Base-by-base conservation (phyloP, 2,113 vertebrate species). In the Coregonus clupeaformis region DNA sequence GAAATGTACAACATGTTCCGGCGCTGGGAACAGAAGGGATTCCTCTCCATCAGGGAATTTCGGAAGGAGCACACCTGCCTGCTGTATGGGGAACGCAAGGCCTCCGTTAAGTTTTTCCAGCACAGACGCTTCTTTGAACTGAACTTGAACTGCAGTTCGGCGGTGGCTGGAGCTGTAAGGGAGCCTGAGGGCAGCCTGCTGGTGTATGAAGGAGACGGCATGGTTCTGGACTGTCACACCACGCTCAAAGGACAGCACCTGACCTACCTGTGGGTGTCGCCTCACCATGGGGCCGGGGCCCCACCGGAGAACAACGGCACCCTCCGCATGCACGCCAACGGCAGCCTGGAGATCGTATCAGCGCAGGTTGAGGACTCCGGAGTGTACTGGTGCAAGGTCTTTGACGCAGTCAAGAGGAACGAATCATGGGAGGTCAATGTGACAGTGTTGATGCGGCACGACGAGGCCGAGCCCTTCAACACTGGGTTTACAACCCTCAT, bases 401-500 rank as follows among this genome's bases (percentile, higher is more conserved):
- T 92, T 71, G 93, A 94, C 80, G 83, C 80, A 76, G 85, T 83
- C 18, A 92, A 85, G 59, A 92, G 91, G 68, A 97, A 97, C 6
- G 91, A 95, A 69, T 92, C 95, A 0, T 88, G 89, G 0, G 95
- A 97, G 78, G 89, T 97, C 75, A 98, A 97, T 0, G 82, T 99
- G 76, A 98, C 95, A 0, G 93, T 99, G 68, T 85, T 85, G 0
- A 78, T 78, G 57, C 84, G 78, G 6, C 82, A 84, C 0, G 82
- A 81, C 0, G 90, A 72, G 1, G 4, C 24, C 1, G 96, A 97
- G 76, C 84, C 92, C 1, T 98, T 99, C 88, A 99, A 95, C 90
- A 99, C 97, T 0, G 96, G 95, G 1, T 93, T 96, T 69, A 99
- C 98, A 0, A 99, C 98, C 0, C 93, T 99, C n/a, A 92, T 98